phyloP scores from a whole-genome alignment of 1,140 invertebrate species.

The Meloidogyne floridensis region DNA sequence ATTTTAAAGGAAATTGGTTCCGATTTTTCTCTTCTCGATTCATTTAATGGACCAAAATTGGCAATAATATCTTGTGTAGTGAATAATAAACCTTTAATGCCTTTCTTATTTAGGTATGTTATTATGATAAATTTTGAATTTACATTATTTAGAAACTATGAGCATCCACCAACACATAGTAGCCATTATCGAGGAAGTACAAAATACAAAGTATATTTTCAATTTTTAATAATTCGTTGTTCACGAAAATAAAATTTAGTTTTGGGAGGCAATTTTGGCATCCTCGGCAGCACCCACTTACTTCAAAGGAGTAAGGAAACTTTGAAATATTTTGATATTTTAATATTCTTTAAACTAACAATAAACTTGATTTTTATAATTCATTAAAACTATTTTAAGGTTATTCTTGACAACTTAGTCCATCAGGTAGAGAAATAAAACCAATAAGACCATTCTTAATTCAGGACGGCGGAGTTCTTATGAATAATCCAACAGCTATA shows the following conservation, averaged over 20 bases:
- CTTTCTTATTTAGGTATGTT: conserved; percentile 79
- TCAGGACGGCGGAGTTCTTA: conserved; percentile 81
- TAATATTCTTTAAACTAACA: not conserved
- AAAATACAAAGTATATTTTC: conserved; percentile 29
- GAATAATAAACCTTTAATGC: conserved; percentile 77
- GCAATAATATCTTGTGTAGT: conserved; percentile 70
- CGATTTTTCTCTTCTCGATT: conserved; percentile 46
- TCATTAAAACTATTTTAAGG: not conserved
- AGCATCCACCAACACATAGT: conserved; percentile 75
- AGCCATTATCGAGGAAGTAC: conserved; percentile 79
- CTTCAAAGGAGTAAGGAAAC: conserved; percentile 78
- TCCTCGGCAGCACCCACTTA: conserved; percentile 89
- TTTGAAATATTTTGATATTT: conserved; percentile 67
- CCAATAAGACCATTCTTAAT: conserved; percentile 29
- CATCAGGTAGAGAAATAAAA: conserved; percentile 9
- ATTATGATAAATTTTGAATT: conserved; percentile 64
- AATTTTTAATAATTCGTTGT: not conserved
- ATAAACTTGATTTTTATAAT: not conserved
- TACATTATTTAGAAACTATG: conserved; percentile 71
- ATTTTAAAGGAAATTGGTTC: conserved; percentile 44
- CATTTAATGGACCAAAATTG: conserved; percentile 35
- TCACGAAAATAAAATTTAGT: conserved; percentile 29
- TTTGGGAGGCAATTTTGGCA: conserved; percentile 87
- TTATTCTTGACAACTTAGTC: conserved; percentile 20
- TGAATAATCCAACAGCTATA: conserved; percentile 86